These are phyloP conservation scores for Drosophila orena DNA, from an alignment of 1,140 invertebrate genomes.

Conservation along the genomic window DNA sequence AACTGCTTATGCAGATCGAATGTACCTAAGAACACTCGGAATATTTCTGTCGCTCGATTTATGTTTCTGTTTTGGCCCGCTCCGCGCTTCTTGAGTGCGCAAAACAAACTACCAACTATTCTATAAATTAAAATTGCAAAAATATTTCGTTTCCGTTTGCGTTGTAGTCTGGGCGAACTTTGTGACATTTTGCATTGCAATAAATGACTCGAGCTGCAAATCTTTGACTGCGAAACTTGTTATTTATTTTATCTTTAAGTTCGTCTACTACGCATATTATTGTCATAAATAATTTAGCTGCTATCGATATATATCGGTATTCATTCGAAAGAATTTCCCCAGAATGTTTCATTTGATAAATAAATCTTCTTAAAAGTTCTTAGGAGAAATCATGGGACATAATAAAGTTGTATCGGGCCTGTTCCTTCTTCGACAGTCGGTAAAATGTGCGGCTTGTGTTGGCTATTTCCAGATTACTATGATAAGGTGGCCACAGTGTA, in stretches of 20 bases:
- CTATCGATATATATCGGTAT: neutral
- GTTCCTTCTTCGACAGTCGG: constrained; percentile 18
- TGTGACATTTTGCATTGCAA: constrained; percentile 60
- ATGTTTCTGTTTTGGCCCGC: constrained; percentile 57
- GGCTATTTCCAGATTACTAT: constrained; percentile 33
- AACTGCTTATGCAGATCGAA: constrained; percentile 81
- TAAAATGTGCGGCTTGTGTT: constrained; percentile 30
- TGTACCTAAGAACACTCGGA: constrained; percentile 57
- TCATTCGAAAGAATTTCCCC: too few species aligned
- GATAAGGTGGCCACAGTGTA: constrained; percentile 62
- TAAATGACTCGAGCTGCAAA: constrained; percentile 33
- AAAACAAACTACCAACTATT: constrained; percentile 56
- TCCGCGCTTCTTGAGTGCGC: constrained; percentile 9
- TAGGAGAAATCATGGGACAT: constrained; percentile 13
- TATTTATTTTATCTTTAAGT: constrained; percentile 11
- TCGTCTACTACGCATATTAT: constrained; percentile 10
- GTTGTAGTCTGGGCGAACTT: constrained; percentile 42
- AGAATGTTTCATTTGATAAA: neutral
- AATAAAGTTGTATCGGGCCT: constrained; percentile 6
- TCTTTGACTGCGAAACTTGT: constrained; percentile 32
- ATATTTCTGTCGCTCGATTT: constrained; percentile 49
- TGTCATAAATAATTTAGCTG: constrained; percentile 17
- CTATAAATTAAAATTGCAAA: constrained; percentile 76
- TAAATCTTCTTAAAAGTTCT: neutral
- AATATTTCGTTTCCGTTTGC: constrained; percentile 41